Evolutionary conservation across 1,140 invertebrate species (phyloP).

Genomic region (Heterodera schachtii): DNA sequence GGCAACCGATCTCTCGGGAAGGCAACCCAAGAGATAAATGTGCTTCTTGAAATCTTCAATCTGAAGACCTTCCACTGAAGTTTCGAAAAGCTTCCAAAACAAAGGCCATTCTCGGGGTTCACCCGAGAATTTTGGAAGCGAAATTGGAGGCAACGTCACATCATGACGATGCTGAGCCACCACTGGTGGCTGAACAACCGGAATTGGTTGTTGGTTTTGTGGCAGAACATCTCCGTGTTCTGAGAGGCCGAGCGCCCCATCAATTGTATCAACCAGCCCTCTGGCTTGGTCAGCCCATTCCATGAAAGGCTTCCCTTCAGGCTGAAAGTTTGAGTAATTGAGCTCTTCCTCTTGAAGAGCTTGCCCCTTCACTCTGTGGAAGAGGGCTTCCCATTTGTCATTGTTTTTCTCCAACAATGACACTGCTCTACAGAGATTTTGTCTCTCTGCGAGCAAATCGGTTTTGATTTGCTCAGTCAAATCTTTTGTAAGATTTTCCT

Average conservation of each 20-base stretch:
- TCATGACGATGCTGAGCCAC: not conserved
- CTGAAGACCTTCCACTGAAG: no score
- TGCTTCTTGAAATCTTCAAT: no score
- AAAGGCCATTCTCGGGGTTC: no score
- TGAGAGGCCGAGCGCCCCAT: not conserved
- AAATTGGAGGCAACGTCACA: not conserved
- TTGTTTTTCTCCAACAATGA: not conserved
- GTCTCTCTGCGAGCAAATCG: not conserved
- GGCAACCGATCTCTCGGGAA: no score
- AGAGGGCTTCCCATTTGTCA: not conserved
- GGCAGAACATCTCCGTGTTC: not conserved
- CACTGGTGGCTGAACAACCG: no score
- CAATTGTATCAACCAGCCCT: not conserved
- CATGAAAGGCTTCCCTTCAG: not conserved
- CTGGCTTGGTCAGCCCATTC: not conserved
- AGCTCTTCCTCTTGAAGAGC: not conserved
- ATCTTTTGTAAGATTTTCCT: not conserved
- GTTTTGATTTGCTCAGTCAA: not conserved
- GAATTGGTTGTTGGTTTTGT: no score
- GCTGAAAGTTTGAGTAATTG: not conserved
- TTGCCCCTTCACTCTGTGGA: not conserved
- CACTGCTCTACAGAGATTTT: not conserved
- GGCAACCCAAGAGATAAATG: no score
- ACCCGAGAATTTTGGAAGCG: not conserved
- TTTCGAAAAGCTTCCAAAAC: no score